A percentile compares a stretch with the other conserved stretches of the same genome.
These are phyloP conservation scores for Cheilosia variabilis DNA, from an alignment of 2,888 invertebrate genomes.

Conservation along the genomic window DNA sequence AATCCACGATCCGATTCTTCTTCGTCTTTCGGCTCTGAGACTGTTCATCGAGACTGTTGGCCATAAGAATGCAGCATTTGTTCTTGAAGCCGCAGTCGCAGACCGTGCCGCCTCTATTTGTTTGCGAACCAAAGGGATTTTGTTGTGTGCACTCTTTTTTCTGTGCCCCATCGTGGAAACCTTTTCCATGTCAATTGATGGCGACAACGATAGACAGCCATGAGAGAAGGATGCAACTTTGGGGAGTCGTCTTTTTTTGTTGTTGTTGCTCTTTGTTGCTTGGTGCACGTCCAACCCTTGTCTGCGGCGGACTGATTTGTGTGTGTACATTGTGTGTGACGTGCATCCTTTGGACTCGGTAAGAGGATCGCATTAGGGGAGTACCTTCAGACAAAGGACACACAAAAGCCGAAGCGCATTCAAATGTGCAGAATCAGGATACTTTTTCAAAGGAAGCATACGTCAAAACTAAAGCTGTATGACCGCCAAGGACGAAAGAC, in stretches of 20 bases:
- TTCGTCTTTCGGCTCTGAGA: slow-evolving; percentile 41
- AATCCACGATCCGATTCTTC: slow-evolving; percentile 76
- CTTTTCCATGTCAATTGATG: slow-evolving; percentile 63
- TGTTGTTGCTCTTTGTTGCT: background rate
- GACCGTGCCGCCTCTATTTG: slow-evolving; percentile 42
- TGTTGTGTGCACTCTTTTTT: background rate
- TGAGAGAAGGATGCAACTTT: slow-evolving; percentile 55
- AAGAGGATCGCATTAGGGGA: slow-evolving; percentile 60
- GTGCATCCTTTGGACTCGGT: slow-evolving; percentile 56
- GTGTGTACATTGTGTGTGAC: slow-evolving; percentile 61
- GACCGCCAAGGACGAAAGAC: slow-evolving; percentile 67
- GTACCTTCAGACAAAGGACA: slow-evolving; percentile 54
- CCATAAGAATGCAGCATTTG: slow-evolving; percentile 64
- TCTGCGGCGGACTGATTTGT: slow-evolving; percentile 35
- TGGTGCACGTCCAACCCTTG: slow-evolving; percentile 42
- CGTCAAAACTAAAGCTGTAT: slow-evolving; percentile 65
- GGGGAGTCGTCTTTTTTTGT: slow-evolving; percentile 10
- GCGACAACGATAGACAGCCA: slow-evolving; percentile 64
- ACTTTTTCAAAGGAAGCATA: slow-evolving; percentile 55
- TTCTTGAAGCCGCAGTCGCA: slow-evolving; percentile 34
- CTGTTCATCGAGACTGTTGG: slow-evolving; percentile 16
- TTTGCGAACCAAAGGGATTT: slow-evolving; percentile 58
- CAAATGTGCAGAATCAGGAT: slow-evolving; percentile 46
- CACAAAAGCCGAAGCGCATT: slow-evolving; percentile 65
- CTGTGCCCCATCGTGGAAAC: slow-evolving; percentile 28